Evolutionary conservation across 2,113 vertebrate genomes (phyloP).

Genomic region (Ammodramus savannarum): DNA sequence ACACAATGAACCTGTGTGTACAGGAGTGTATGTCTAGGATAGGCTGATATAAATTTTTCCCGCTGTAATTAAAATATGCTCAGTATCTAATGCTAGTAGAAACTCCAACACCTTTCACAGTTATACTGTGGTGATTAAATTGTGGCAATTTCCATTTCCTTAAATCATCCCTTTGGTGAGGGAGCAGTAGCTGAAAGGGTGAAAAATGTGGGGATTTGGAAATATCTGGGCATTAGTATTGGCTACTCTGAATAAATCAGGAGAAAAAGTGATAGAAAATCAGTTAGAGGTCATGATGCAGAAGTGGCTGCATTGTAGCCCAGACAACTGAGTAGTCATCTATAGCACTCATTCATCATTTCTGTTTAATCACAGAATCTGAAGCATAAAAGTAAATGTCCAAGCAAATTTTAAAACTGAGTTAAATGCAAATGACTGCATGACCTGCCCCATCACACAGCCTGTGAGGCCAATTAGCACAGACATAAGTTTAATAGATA

Average conservation of each 20-base stretch:
- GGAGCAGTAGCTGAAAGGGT: background rate
- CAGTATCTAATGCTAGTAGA: background rate
- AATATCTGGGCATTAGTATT: background rate
- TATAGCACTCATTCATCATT: background rate
- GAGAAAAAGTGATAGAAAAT: background rate
- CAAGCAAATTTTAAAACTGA: constrained; percentile 35
- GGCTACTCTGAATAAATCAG: background rate
- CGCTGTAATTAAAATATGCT: background rate
- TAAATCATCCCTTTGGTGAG: background rate
- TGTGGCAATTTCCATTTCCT: background rate
- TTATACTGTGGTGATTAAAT: background rate
- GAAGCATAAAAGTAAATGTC: constrained; percentile 49
- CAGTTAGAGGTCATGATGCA: background rate
- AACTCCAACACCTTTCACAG: background rate
- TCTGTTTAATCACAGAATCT: constrained; percentile 24
- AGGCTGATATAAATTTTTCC: background rate
- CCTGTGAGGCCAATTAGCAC: background rate
- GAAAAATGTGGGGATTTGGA: background rate
- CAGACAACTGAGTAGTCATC: background rate
- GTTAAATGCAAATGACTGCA: background rate
- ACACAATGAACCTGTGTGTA: background rate
- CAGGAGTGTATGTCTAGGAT: background rate
- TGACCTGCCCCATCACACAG: background rate
- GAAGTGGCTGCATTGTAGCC: background rate
- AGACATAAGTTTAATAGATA: background rate